A percentile compares a stretch with the other conserved stretches of the same genome.
Conservation (phyloP, 2,113 vertebrate genomes). For the Gallinago media region DNA sequence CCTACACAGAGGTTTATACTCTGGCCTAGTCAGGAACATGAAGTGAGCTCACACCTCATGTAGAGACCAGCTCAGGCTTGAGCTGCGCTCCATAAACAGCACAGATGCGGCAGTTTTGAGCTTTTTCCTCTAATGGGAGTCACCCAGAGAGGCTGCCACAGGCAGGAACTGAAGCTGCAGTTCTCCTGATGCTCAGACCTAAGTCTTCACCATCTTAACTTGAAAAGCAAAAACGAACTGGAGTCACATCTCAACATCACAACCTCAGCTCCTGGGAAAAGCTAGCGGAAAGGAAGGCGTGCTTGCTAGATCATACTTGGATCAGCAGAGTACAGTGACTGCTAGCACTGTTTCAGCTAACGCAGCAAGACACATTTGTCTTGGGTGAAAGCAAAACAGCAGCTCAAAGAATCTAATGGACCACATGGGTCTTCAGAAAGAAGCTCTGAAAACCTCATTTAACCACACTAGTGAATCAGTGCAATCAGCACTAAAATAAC, state of each 20-base stretch:
- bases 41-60: background rate
- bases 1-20: constrained; percentile 1
- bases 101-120: background rate
- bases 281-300: rapidly evolving
- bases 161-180: background rate
- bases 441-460: background rate
- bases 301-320: background rate
- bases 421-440: background rate
- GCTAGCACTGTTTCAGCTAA: background rate
- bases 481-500: background rate
- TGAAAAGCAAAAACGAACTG: background rate
- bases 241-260: background rate
- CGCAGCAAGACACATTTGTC: background rate
- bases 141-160: background rate
- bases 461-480: background rate
- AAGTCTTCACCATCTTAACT: background rate
- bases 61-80: background rate
- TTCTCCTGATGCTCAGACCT: background rate
- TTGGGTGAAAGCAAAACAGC: background rate
- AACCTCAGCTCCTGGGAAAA: background rate
- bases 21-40: background rate
- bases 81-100: background rate
- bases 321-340: background rate
- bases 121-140: background rate
- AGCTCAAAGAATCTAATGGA: background rate